Conservation (phyloP, 2,797 vertebrate genomes). For the Antrozous pallidus region DNA sequence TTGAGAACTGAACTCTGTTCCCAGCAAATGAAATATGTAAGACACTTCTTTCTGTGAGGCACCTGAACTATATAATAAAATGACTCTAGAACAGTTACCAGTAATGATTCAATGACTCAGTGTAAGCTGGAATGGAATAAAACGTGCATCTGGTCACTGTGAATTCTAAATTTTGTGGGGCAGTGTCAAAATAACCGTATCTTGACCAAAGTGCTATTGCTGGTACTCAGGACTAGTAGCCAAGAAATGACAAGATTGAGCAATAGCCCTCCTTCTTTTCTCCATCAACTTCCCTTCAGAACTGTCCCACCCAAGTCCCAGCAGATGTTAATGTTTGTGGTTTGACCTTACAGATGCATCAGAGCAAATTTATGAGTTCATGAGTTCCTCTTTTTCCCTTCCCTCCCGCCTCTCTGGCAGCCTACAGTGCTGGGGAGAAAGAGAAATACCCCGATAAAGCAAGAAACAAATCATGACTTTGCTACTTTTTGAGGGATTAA, state of each 20-base stretch:
- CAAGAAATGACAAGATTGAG: constrained; percentile 2
- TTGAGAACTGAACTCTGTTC: background rate
- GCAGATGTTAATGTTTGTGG: background rate
- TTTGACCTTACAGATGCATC: background rate
- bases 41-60: background rate
- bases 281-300: constrained; percentile 19
- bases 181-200: background rate
- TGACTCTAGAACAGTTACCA: background rate
- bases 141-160: background rate
- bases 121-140: background rate
- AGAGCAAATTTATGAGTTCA: background rate
- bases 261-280: background rate
- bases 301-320: background rate
- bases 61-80: background rate
- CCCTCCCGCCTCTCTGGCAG: background rate
- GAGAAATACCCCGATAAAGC: background rate
- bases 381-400: constrained; percentile 15
- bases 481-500: background rate
- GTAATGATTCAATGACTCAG: background rate
- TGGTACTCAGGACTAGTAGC: background rate
- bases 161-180: background rate
- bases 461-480: constrained; percentile 9
- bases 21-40: background rate
- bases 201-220: background rate
- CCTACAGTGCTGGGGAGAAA: background rate